These are phyloP conservation scores for Lepas anatifera DNA, from an alignment of 2,888 invertebrate species.

Conservation along the genomic window DNA sequence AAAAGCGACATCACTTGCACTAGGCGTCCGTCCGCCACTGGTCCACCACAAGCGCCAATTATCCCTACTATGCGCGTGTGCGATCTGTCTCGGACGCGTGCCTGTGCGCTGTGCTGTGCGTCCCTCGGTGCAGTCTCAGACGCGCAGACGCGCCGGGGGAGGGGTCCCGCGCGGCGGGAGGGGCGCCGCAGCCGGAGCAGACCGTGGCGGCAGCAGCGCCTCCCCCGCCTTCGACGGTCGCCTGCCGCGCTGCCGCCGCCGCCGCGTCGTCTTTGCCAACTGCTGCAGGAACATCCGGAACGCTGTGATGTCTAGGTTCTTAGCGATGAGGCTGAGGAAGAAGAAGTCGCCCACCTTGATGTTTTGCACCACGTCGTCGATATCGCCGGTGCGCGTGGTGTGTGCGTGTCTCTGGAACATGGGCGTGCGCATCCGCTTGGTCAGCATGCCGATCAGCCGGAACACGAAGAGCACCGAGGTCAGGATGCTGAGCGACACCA, in stretches of 20 bases:
- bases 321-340: conserved; percentile 24
- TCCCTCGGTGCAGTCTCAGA: too few species aligned
- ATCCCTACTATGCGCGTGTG: too few species aligned
- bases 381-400: conserved; percentile 21
- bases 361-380: conserved; percentile 19
- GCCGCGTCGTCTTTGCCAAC: conserved; percentile 1
- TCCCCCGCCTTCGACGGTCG: neutral
- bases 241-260: neutral
- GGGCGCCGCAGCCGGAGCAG: too few species aligned
- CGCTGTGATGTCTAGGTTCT: conserved; percentile 23
- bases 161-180: too few species aligned
- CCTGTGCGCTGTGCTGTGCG: too few species aligned
- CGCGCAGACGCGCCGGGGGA: too few species aligned
- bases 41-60: too few species aligned
- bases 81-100: too few species aligned
- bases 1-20: too few species aligned
- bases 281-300: conserved; percentile 22
- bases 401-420: conserved; percentile 20
- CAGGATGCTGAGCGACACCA: conserved; percentile 60
- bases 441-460: conserved; percentile 32
- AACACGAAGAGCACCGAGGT: conserved; percentile 66
- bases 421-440: conserved; percentile 20
- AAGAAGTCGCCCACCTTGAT: conserved; percentile 25
- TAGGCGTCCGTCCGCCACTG: too few species aligned
- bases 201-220: too few species aligned